Conservation (phyloP, 2,113 vertebrate species). For the Apeltes quadracus region DNA sequence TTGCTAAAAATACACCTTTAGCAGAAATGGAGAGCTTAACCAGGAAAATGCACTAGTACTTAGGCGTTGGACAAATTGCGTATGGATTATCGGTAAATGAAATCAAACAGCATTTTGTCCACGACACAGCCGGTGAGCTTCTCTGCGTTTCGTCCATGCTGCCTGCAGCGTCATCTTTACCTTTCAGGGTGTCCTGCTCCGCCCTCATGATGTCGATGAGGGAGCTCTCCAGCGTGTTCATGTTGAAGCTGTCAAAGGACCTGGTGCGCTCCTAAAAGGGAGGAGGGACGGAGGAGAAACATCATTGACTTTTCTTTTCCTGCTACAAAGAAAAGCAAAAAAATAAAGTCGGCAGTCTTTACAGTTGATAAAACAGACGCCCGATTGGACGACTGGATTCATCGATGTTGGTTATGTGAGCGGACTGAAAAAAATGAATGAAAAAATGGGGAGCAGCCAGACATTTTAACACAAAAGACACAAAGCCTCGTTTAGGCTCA, state of each 20-base stretch:
- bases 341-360: neutral
- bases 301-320: neutral
- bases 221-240: conserved; percentile 98
- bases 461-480: neutral
- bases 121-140: neutral
- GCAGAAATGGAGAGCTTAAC: neutral
- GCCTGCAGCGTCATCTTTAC: conserved; percentile 72
- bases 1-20: conserved; percentile 5
- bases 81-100: neutral
- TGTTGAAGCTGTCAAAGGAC: conserved; percentile 93
- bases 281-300: conserved; percentile 49
- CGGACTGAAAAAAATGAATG: too few species aligned
- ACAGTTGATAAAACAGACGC: neutral
- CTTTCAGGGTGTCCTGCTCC: conserved; percentile 98
- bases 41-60: neutral
- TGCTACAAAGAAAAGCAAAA: neutral
- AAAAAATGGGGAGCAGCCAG: neutral
- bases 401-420: too few species aligned
- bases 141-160: neutral
- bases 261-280: conserved; percentile 91
- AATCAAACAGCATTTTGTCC: neutral
- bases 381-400: too few species aligned
- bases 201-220: conserved; percentile 99
- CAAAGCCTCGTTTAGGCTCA: neutral
- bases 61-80: neutral